Base-by-base conservation (phyloP, 2,113 vertebrate genomes). In the Corythaeola cristata region DNA sequence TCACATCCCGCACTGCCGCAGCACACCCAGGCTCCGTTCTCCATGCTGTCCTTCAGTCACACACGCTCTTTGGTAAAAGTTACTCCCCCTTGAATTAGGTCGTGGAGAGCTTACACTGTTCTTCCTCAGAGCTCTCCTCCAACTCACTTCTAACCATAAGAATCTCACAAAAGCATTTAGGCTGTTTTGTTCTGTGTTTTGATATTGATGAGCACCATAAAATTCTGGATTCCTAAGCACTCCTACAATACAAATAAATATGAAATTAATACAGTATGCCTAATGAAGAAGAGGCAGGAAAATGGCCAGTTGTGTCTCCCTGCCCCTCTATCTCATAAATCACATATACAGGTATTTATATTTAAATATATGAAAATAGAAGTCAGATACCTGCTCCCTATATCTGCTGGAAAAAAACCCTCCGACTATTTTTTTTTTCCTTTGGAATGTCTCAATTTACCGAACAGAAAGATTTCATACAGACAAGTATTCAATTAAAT, bases 401-500 rank as follows among this genome's bases (percentile, higher is more conserved):
- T 27, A 87, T 93, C 55, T 95, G 56, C 26, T 56, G 15, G 53
- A 13, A 50, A 63, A 82, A 39, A 56, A 32, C 0, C 3, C 35
- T 71, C 41, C 2, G 6, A 82, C 27, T 60, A n/a, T 39, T 86
- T 63, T 83, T 82, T 82, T 68, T 93, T 84, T 59, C 18, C 49
- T 85, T 49, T 87, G 62, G 69, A 95, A 96, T 68, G 50, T 82
- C 87, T 95, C 69, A 76, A 88, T 94, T 79, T 91, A 94, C 77
- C 2, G 30, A 93, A 91, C 62, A 95, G 84, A 93, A 96, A 96
- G 14, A 59, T 71, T 95, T 95, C 47, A 93, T 78, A 68, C 60
- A 75, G 86, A 85, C 33, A 75, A 96, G 27, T 68, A 90, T 85
- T 90, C 92, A 88, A 85, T 81, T 86, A 87, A 90, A 96, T 90